Evolutionary conservation across 2,797 vertebrate species (phyloP).

Genomic region (Pangasius macronema): DNA sequence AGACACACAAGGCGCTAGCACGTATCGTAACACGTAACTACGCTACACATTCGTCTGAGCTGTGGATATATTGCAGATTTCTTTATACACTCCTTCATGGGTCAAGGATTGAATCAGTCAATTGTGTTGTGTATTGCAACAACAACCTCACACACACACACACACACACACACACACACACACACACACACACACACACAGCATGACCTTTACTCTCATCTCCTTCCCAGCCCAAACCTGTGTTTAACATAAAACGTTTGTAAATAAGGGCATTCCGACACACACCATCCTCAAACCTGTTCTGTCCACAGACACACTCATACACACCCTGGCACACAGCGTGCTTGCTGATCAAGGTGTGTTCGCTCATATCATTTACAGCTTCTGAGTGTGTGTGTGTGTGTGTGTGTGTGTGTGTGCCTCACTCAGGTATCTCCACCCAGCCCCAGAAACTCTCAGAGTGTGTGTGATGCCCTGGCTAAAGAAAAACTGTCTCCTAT

Average conservation of each 20-base stretch:
- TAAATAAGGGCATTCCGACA: not conserved
- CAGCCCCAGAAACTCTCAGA: slow-evolving; percentile 53
- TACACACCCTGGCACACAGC: not conserved
- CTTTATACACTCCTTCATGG: not conserved
- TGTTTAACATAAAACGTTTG: not conserved
- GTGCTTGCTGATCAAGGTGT: not conserved
- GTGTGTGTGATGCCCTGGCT: slow-evolving; percentile 41
- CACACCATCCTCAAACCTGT: slow-evolving; percentile 39
- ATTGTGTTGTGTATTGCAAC: not conserved
- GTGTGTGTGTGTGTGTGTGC: slow-evolving; percentile 21
- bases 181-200: not conserved
- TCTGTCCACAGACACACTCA: slow-evolving; percentile 23
- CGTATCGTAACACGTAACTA: not conserved
- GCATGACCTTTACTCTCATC: not conserved
- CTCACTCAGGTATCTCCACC: slow-evolving; percentile 48
- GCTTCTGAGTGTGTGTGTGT: not conserved
- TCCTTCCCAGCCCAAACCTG: not conserved
- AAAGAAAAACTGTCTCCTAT: slow-evolving; percentile 69
- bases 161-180: not conserved
- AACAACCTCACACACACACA: not conserved
- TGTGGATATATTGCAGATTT: not conserved
- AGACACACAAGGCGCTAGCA: not conserved
- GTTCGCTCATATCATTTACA: not conserved
- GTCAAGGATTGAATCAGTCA: not conserved
- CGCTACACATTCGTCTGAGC: not conserved